A percentile compares a stretch with the other conserved stretches of the same genome.
Conservation (phyloP, 2,113 vertebrate species). For the Cyanocitta stelleri region DNA sequence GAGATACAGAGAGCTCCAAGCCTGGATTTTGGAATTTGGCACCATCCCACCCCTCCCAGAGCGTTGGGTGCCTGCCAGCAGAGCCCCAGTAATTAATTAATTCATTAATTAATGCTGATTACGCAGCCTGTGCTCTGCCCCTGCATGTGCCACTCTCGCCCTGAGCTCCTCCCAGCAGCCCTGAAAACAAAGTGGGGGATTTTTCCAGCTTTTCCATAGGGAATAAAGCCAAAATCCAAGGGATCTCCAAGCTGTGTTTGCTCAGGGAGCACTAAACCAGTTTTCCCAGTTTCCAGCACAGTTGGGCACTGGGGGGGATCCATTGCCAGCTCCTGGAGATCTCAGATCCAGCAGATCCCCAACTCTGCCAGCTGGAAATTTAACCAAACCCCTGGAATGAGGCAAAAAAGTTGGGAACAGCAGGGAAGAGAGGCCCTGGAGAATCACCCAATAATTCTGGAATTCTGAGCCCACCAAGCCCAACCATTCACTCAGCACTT, state of each 20-base stretch:
- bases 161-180: neutral
- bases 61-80: neutral
- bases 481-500: neutral
- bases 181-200: neutral
- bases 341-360: neutral
- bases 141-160: neutral
- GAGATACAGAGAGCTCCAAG: neutral
- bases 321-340: neutral
- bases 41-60: neutral
- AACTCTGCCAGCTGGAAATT: neutral
- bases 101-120: neutral
- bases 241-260: neutral
- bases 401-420: neutral
- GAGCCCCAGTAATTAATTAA: neutral
- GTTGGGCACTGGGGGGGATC: neutral
- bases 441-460: neutral
- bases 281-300: neutral
- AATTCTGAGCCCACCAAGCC: neutral
- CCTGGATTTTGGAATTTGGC: neutral
- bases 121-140: neutral
- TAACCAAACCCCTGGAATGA: neutral
- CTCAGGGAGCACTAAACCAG: neutral
- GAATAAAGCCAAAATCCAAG: neutral
- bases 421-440: neutral
- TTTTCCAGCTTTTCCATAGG: neutral